Evolutionary conservation across 2,113 vertebrate species (phyloP).

Genomic region (Odocoileus virginianus): DNA sequence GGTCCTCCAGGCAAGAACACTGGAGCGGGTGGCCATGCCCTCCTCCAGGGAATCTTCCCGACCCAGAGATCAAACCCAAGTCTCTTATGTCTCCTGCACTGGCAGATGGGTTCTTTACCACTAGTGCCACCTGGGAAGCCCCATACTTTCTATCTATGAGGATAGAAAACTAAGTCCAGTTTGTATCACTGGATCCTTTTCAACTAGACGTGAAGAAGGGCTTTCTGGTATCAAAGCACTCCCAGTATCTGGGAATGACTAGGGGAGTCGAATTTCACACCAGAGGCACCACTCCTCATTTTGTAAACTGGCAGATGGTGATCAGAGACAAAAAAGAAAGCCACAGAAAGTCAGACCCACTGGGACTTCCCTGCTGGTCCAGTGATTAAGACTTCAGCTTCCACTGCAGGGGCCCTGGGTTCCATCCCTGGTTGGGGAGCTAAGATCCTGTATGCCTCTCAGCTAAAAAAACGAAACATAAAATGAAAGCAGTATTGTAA

Average conservation of each 20-base stretch:
- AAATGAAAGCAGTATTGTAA: background rate
- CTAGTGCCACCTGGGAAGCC: background rate
- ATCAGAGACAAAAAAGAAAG: background rate
- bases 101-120: background rate
- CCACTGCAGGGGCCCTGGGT: background rate
- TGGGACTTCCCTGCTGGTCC: background rate
- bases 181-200: background rate
- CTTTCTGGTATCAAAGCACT: background rate
- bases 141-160: background rate
- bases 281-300: background rate
- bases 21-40: background rate
- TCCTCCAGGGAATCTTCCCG: background rate
- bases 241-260: background rate
- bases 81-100: background rate
- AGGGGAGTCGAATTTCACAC: background rate
- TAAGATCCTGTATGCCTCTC: background rate
- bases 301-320: background rate
- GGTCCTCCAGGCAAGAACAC: background rate
- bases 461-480: background rate
- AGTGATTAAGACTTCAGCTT: background rate
- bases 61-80: background rate
- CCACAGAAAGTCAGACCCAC: too few relatives aligned
- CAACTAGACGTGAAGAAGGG: background rate
- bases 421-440: background rate
- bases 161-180: background rate